Conservation (phyloP, 37 sponge, comb jelly and placozoan genomes). For the Eunapius fragilis region DNA sequence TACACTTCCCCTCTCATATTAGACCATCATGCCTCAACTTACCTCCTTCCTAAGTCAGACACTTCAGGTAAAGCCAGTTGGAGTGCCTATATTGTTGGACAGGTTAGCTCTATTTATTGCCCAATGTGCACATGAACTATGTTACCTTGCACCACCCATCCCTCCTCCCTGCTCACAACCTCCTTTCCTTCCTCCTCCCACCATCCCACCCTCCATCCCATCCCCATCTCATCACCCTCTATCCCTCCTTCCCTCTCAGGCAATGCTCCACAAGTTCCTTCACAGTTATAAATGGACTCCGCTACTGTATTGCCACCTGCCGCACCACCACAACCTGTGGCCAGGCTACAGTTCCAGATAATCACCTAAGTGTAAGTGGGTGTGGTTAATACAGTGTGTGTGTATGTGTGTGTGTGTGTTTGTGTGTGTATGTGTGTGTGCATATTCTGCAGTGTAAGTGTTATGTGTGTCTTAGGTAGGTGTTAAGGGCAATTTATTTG, state of each 20-base stretch:
- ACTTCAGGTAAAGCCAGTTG: background rate
- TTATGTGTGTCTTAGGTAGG: too few species aligned
- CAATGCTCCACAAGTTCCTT: background rate
- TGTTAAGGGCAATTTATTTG: too few species aligned
- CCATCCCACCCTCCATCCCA: too few species aligned
- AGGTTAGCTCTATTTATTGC: background rate
- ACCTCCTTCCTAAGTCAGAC: background rate
- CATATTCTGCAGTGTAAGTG: too few species aligned
- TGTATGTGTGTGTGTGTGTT: background rate
- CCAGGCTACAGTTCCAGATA: background rate
- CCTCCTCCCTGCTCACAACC: background rate
- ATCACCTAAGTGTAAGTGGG: background rate
- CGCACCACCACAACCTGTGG: background rate
- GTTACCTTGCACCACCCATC: background rate
- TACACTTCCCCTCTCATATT: background rate
- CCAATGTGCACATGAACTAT: too few species aligned
- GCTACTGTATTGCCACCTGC: background rate
- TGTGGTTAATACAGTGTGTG: background rate
- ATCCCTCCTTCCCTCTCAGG: background rate
- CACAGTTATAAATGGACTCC: background rate
- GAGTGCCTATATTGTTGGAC: background rate
- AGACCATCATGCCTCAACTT: background rate
- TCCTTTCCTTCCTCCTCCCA: too few species aligned
- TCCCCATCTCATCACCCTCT: background rate
- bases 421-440: too few species aligned